A percentile compares a stretch with the other conserved stretches of the same genome.
Conservation (phyloP, 1,140 invertebrate species). For the Drosophila nigromelanica region DNA sequence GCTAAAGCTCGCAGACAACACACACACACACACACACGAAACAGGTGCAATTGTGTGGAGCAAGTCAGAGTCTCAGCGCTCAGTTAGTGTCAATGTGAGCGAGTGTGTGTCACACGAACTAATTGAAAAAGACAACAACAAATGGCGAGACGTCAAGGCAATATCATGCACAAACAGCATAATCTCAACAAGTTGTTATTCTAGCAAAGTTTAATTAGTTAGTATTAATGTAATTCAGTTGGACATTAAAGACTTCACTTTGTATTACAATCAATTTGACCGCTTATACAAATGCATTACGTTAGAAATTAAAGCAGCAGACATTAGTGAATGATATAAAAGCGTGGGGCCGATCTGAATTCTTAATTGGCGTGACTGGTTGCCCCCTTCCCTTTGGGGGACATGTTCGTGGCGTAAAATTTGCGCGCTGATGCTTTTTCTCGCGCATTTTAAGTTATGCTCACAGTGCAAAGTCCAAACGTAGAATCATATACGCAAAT, state of each 20-base stretch:
- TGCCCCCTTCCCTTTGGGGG: neutral
- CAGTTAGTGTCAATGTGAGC: neutral
- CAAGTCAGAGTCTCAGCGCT: conserved; percentile 5
- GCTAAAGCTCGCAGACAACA: conserved; percentile 39
- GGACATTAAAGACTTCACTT: neutral
- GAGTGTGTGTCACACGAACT: conserved; percentile 21
- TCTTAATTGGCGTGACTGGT: conserved; percentile 25
- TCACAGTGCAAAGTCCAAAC: conserved; percentile 43
- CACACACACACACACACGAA: conserved; percentile 24
- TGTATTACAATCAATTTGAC: neutral
- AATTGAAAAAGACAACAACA: conserved; percentile 49
- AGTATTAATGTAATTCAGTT: conserved; percentile 1
- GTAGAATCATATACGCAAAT: neutral
- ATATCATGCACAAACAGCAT: conserved; percentile 29
- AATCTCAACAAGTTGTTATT: conserved; percentile 7
- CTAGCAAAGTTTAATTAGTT: conserved; percentile 8
- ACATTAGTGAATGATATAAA: conserved; percentile 27
- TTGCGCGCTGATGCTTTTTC: conserved; percentile 6
- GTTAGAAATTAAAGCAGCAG: neutral
- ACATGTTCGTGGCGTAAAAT: too few relatives aligned
- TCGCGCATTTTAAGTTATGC: conserved; percentile 38
- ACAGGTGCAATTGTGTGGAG: conserved; percentile 51
- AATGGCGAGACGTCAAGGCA: conserved; percentile 25
- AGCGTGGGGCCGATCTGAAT: conserved; percentile 7
- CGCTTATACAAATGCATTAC: neutral